phyloP scores from a whole-genome alignment of 1,140 invertebrate genomes.

The Sarcophaga bullata region DNA sequence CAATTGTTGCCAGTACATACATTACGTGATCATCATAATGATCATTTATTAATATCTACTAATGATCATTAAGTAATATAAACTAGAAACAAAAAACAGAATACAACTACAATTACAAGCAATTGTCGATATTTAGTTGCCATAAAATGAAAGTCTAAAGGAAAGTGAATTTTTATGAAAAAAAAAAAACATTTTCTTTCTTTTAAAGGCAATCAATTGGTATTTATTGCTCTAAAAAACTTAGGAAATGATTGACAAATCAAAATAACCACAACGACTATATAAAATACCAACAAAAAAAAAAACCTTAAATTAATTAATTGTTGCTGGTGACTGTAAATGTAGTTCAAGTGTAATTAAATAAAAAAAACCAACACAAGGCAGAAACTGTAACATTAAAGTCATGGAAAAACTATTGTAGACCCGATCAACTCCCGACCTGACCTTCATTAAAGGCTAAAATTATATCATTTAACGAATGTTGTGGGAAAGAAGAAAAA shows the following conservation, averaged over 20 bases:
- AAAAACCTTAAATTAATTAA: slow-evolving; percentile 11
- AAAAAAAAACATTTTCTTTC: not conserved
- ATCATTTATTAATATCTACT: not conserved
- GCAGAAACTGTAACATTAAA: not conserved
- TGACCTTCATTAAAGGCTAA: not conserved
- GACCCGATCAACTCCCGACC: not conserved
- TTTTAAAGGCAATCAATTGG: not conserved
- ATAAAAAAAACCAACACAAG: not conserved
- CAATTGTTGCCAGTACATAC: slow-evolving; percentile 9
- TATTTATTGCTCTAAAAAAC: not conserved
- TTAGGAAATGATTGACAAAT: not conserved
- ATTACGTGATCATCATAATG: slow-evolving; percentile 21
- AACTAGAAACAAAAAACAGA: not conserved
- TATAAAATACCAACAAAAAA: not conserved
- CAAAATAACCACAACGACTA: not conserved
- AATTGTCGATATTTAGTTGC: slow-evolving; percentile 14
- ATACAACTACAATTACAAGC: not conserved
- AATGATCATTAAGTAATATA: not conserved
- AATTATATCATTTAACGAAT: not conserved
- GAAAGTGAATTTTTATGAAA: slow-evolving; percentile 3
- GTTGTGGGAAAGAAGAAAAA: not conserved
- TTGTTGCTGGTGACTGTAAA: not conserved
- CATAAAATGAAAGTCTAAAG: slow-evolving; percentile 12
- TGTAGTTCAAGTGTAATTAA: slow-evolving; percentile 15
- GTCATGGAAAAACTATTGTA: not conserved